Evolutionary conservation across 1,140 invertebrate genomes (phyloP), one percentile per base, ranked within the genome.

Genomic region (Cataglyphis hispanica): DNA sequence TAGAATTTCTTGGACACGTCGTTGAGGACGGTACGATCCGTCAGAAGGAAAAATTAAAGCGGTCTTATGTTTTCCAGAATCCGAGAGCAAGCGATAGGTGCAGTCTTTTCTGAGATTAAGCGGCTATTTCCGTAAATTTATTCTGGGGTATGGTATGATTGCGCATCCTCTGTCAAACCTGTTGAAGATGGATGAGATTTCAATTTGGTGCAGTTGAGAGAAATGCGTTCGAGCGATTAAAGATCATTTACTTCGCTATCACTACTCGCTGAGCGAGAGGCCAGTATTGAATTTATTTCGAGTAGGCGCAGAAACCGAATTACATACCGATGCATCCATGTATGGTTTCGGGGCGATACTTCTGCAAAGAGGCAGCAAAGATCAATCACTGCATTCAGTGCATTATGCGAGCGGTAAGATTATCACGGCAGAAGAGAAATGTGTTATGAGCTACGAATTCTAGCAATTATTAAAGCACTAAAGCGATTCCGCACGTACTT

Each of bases 381-480:
- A 60, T 25, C 46, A 27, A 13, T 10, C 5, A 1, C 16, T 56
- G 0, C 53, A 75, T 22, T 16, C 72, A 2, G 22, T 43, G 1
- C 11, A 43, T 8, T 75, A 75, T 7, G 27, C 72, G 2, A 75
- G 56, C 72, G 72, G 50, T 1, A 75, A 56, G n/a, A 60, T 34
- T 0, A 75, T 8, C 0, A 1, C 27, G 4, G 53, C 31, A 2
- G 72, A 75, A 16, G 8, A 40, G 1, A 22, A 27, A 13, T 75
- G 0, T 60, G 72, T 7, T 75, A 75, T 3, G 31, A 31, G 2
- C 4, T 31, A 3, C 2, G 4, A 1, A 3, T 31, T 31, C 4
- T 31, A 3, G 31, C 31, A 3, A 31, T 31, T 3, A 3, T 31
- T 31, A 31, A 31, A 31, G 2, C 31, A 3, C 31, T 31, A 3